These are phyloP conservation scores for Oscheius myriophilus DNA, from an alignment of 2,888 invertebrate genomes.

Conservation along the genomic window DNA sequence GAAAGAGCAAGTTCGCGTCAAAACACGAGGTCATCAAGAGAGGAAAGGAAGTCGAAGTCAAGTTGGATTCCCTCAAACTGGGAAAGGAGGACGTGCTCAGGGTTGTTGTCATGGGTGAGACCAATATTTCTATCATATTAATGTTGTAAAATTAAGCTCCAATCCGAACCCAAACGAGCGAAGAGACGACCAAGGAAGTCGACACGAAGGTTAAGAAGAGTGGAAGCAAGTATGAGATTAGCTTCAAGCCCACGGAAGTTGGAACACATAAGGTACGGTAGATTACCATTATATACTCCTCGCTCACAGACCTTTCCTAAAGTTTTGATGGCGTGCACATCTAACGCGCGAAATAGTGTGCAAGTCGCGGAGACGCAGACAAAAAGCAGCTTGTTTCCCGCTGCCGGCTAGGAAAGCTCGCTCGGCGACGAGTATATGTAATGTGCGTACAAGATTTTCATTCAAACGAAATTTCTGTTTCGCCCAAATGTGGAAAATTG, in stretches of 20 bases:
- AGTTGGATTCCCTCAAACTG: conserved; percentile 65
- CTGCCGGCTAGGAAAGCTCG: too few species aligned
- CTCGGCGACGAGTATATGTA: too few species aligned
- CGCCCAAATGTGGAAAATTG: too few species aligned
- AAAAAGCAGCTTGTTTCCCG: too few species aligned
- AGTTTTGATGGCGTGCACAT: too few species aligned
- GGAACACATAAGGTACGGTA: conserved; percentile 75
- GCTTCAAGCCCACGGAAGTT: conserved; percentile 86
- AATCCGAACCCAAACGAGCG: conserved; percentile 31
- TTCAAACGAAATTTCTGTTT: too few species aligned
- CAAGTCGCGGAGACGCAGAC: too few species aligned
- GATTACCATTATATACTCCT: not conserved
- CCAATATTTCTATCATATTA: too few species aligned
- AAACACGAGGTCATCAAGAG: conserved; percentile 67
- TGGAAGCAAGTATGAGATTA: conserved; percentile 70
- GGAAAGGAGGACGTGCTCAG: conserved; percentile 67
- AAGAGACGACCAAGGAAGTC: conserved; percentile 42
- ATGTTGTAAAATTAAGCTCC: too few species aligned
- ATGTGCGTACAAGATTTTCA: too few species aligned
- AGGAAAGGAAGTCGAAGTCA: conserved; percentile 61
- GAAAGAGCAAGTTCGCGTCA: conserved; percentile 66
- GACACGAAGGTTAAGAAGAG: conserved; percentile 65
- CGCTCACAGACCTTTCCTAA: too few species aligned
- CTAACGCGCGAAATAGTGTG: too few species aligned
- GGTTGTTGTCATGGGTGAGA: conserved; percentile 63